These are phyloP conservation scores for Clusia tigrina DNA, from an alignment of 2,888 invertebrate species.

Conservation along the genomic window DNA sequence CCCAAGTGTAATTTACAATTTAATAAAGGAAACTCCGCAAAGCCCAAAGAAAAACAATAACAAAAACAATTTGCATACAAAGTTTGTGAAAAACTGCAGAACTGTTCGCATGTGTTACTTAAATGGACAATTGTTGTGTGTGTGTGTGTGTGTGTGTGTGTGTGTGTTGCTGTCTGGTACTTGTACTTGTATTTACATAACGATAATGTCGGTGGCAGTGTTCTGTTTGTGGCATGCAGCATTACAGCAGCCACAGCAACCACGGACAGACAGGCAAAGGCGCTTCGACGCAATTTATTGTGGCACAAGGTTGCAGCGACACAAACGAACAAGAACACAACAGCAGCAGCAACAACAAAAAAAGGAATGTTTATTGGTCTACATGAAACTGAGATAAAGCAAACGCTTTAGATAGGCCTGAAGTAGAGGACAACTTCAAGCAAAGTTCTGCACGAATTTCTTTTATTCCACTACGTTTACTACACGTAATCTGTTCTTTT, in stretches of 20 bases:
- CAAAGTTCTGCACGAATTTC: too few species aligned
- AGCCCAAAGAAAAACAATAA: neutral
- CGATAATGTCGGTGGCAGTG: too few species aligned
- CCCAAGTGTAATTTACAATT: neutral
- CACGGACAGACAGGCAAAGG: neutral
- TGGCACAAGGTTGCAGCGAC: constrained; percentile 4
- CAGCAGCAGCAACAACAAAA: neutral
- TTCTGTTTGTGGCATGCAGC: neutral
- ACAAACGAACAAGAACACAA: neutral
- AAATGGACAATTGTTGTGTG: neutral
- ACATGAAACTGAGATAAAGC: neutral
- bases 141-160: neutral
- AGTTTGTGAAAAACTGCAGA: neutral
- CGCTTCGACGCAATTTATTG: constrained; percentile 4
- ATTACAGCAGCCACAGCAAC: neutral
- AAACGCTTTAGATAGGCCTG: neutral
- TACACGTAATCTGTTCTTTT: too few species aligned
- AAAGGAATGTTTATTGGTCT: neutral
- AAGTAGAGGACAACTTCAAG: too few species aligned
- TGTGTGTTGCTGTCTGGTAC: neutral
- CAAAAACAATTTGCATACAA: neutral
- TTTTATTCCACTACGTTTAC: too few species aligned
- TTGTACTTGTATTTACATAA: neutral
- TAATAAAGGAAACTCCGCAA: neutral
- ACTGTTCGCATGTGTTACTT: neutral